Evolutionary conservation across 1,140 invertebrate genomes (phyloP).

Genomic region (Melanaphis sacchari): DNA sequence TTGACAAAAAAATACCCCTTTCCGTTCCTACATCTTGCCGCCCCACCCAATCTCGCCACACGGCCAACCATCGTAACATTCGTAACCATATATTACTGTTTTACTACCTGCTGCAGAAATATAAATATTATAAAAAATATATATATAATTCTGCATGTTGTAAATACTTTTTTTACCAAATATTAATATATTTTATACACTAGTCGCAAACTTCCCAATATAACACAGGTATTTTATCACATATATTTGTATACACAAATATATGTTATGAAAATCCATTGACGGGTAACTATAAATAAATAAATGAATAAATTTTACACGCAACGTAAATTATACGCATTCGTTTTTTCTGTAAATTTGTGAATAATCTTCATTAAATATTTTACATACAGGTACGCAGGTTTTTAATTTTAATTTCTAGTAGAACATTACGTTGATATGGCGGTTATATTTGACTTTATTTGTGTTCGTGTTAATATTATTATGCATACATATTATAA

Average conservation of each 20-base stretch:
- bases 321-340: neutral
- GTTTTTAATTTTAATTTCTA: neutral
- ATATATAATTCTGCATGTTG: neutral
- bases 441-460: neutral
- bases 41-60: neutral
- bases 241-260: too few relatives aligned
- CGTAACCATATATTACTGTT: slow-evolving; percentile 37
- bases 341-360: neutral
- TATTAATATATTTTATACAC: neutral
- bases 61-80: neutral
- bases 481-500: neutral
- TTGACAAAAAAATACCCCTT: slow-evolving; percentile 40
- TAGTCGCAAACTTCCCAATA: neutral
- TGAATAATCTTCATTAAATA: neutral
- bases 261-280: neutral
- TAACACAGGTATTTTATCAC: neutral
- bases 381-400: neutral
- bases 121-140: neutral
- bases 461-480: neutral
- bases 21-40: neutral
- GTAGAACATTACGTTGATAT: neutral
- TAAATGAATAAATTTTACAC: neutral
- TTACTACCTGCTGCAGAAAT: slow-evolving; percentile 25
- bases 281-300: neutral
- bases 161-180: neutral